Evolutionary conservation across 2,888 invertebrate genomes (phyloP), one percentile per base, ranked within the genome.

Genomic region (Diplazon laetatorius): DNA sequence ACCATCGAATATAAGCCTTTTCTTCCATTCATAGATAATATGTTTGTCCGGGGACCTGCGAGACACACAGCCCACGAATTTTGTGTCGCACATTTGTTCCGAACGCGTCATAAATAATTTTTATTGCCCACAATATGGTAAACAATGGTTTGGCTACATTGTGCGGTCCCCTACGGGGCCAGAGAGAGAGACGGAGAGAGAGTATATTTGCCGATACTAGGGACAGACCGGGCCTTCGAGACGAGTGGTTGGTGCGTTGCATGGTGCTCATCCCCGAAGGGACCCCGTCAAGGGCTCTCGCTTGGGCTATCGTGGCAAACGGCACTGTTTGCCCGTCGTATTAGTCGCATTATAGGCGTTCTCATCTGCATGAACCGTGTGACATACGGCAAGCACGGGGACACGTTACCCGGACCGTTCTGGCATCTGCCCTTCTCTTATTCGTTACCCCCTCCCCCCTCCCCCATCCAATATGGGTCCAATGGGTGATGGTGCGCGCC

Each of bases 291-390:
- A 74, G 65, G 39, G 50, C 55, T 16, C 22, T 55, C 35, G 20
- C 62, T 20, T n/a, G 72, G 68, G 59, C 68, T 69, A 76, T 76
- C 75, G 79, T 79, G 57, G 75, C 75, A 76, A 79, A 79, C 79
- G 37, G 60, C 55, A 75, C 80, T 84, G 84, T 87, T 87, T 86
- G 82, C 83, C 78, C 81, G 80, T 74, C 81, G 85, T 82, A 87
- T 87, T 87, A 86, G 82, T 82, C 82, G 85, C 80, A 85, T 88
- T 86, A 86, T 83, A 80, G 77, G 78, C 82, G 76, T 48, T 84
- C 87, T 87, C 85, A 86, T 88, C 85, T 88, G 86, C 87, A 88
- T 88, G 86, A 87, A 84, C n/a, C 85, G 83, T 86, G 87, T 84
- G 88, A 87, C 88, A 87, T 87, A 87, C 87, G 88, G 87, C 84